These are phyloP conservation scores for Drosophila jambulina DNA, from an alignment of 1,140 invertebrate species.

Conservation along the genomic window DNA sequence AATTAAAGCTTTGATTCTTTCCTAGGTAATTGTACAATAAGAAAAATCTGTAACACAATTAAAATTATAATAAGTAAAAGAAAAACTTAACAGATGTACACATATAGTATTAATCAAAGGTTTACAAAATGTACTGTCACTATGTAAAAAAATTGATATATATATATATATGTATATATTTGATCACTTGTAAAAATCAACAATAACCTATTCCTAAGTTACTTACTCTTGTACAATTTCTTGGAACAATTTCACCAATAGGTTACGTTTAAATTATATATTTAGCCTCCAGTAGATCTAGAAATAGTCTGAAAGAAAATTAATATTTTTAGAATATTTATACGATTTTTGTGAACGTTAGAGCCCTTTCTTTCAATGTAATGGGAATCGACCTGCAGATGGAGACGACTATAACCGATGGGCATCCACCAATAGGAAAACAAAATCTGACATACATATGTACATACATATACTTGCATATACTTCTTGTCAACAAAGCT, in stretches of 20 bases:
- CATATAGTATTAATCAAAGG: too few relatives aligned
- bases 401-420: not conserved
- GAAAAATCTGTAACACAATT: not conserved
- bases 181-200: not conserved
- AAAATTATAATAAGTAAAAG: not conserved
- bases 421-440: not conserved
- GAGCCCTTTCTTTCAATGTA: not conserved
- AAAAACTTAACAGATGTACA: not conserved
- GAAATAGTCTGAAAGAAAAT: not conserved
- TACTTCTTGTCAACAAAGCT: slow-evolving; percentile 3
- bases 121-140: too few relatives aligned
- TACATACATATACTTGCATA: not conserved
- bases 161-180: too few relatives aligned
- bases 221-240: not conserved
- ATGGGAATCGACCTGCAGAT: not conserved
- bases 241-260: not conserved
- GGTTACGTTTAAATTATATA: not conserved
- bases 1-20: not conserved
- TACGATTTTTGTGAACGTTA: not conserved
- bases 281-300: not conserved
- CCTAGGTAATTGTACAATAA: not conserved
- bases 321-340: not conserved
- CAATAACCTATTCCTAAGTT: too few relatives aligned
- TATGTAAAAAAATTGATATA: too few relatives aligned
- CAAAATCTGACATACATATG: not conserved